These are phyloP conservation scores for Gavia stellata DNA, from an alignment of 2,113 vertebrate species.

Conservation along the genomic window DNA sequence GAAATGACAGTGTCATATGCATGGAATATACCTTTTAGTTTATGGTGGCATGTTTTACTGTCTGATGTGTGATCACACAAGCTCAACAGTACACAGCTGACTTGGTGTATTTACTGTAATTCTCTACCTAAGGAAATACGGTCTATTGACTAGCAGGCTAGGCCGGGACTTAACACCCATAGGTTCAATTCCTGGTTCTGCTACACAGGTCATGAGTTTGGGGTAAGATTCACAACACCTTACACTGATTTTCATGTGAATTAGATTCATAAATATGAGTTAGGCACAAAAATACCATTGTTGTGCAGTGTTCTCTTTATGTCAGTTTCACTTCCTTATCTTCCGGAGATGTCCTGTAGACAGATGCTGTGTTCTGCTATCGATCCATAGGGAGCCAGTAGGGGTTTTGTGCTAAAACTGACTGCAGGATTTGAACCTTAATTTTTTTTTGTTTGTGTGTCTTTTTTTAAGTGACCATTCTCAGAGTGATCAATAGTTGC, in stretches of 20 bases:
- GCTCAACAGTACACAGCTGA: background rate
- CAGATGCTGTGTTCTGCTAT: background rate
- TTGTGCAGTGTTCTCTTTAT: background rate
- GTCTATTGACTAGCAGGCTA: background rate
- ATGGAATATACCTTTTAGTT: background rate
- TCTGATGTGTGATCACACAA: background rate
- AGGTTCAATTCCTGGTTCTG: background rate
- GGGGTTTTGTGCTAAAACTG: background rate
- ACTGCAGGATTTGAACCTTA: background rate
- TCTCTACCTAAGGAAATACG: background rate
- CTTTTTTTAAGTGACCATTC: background rate
- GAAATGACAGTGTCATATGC: background rate
- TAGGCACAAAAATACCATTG: background rate
- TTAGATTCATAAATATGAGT: background rate
- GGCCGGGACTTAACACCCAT: background rate
- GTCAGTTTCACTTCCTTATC: background rate
- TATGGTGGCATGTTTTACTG: background rate
- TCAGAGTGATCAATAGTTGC: background rate
- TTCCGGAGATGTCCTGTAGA: background rate
- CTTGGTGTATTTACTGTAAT: background rate
- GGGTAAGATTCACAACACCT: background rate
- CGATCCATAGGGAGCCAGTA: background rate
- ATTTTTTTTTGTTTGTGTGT: background rate
- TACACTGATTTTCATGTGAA: background rate
- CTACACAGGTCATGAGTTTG: background rate